Conservation (phyloP, 92 coral and sea anemone genomes). For the Actinostola sp. region DNA sequence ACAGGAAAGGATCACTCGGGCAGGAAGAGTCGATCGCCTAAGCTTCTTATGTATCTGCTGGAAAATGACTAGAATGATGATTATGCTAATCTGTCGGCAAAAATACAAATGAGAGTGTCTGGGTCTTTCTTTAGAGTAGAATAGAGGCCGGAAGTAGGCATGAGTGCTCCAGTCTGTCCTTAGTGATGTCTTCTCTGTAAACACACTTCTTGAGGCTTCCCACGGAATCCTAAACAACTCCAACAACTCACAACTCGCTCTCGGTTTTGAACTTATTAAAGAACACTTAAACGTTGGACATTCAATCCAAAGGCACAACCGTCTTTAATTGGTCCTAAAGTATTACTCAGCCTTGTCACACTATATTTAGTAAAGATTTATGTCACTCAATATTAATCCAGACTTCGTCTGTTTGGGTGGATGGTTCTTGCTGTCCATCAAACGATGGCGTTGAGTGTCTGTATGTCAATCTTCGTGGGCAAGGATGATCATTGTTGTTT, state of each 20-base stretch:
- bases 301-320: too few relatives aligned
- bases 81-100: conserved; percentile 74
- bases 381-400: too few relatives aligned
- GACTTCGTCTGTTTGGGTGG: background rate
- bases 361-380: too few relatives aligned
- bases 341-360: too few relatives aligned
- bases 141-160: conserved; percentile 83
- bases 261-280: too few relatives aligned
- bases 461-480: background rate
- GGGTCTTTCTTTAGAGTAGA: conserved; percentile 69
- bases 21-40: conserved; percentile 33
- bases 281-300: too few relatives aligned
- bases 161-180: conserved; percentile 67
- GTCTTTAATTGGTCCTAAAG: too few relatives aligned
- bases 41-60: conserved; percentile 47
- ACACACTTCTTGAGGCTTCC: conserved; percentile 31
- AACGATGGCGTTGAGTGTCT: background rate
- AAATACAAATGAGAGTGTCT: conserved; percentile 77
- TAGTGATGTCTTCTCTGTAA: conserved; percentile 60
- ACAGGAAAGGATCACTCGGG: conserved; percentile 48
- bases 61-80: conserved; percentile 60
- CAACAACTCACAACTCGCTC: too few relatives aligned
- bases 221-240: background rate
- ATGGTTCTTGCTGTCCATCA: background rate
- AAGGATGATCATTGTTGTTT: background rate